Percentiles rank a stretch among this genome's conserved stretches.
Conservation (phyloP, 2,888 invertebrate genomes). For the Pteria penguin region DNA sequence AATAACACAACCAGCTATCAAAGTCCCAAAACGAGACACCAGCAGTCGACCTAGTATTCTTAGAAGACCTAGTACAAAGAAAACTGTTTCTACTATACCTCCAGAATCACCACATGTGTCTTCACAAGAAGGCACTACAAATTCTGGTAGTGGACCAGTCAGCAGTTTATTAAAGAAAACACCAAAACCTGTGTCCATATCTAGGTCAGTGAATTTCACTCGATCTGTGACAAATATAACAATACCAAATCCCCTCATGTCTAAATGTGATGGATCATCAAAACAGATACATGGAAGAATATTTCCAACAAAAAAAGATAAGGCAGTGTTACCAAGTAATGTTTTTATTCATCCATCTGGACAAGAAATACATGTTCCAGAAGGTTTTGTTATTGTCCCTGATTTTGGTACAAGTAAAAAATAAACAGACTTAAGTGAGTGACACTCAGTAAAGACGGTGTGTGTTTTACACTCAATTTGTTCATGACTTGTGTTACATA, state of each 20-base stretch:
- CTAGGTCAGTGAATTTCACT: slow-evolving; percentile 38
- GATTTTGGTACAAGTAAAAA: not conserved
- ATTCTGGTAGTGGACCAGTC: not conserved
- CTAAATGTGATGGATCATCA: not conserved
- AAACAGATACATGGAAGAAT: slow-evolving; percentile 28
- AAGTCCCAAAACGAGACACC: slow-evolving; percentile 25
- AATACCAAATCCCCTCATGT: slow-evolving; percentile 54
- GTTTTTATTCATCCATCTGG: slow-evolving; percentile 17
- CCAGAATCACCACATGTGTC: slow-evolving; percentile 1
- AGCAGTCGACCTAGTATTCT: slow-evolving; percentile 70
- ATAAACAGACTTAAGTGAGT: no score
- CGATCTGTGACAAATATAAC: slow-evolving; percentile 52
- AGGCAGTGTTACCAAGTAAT: slow-evolving; percentile 1
- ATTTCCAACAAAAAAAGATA: slow-evolving; percentile 4
- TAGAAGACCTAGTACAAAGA: slow-evolving; percentile 51
- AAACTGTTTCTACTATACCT: slow-evolving; percentile 46
- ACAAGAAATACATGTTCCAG: slow-evolving; percentile 17
- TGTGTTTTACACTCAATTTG: no score
- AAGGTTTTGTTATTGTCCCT: not conserved
- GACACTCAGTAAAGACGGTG: no score
- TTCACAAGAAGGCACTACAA: not conserved
- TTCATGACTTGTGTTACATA: no score
- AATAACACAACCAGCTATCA: slow-evolving; percentile 6
- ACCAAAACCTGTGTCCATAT: not conserved
- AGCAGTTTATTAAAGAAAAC: slow-evolving; percentile 21